Percentiles rank a stretch among this genome's conserved stretches.
These are phyloP conservation scores for Chelon auratus DNA, from an alignment of 2,797 vertebrate genomes.

Conservation along the genomic window DNA sequence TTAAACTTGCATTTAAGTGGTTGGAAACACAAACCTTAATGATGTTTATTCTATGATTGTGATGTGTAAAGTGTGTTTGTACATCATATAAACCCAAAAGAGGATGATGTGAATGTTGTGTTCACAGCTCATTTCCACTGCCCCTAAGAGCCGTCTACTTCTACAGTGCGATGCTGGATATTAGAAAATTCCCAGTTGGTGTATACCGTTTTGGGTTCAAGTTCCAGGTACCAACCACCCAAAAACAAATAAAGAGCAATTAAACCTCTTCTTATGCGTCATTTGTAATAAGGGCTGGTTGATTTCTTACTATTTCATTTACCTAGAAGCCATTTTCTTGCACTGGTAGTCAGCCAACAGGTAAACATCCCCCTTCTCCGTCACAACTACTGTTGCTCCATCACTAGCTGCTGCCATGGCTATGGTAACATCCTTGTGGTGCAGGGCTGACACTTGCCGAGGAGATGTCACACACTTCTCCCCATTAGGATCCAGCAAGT, in stretches of 20 bases:
- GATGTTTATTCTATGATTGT: too few relatives aligned
- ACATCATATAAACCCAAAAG: too few relatives aligned
- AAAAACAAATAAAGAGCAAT: background rate
- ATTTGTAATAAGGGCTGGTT: background rate
- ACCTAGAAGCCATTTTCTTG: conserved; percentile 98
- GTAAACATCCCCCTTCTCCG: conserved; percentile 94
- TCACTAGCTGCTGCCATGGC: conserved; percentile 93
- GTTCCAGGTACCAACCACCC: too few relatives aligned
- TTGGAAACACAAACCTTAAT: background rate
- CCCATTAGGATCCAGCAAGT: conserved; percentile 94
- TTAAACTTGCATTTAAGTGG: too few relatives aligned
- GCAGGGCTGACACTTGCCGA: conserved; percentile 95
- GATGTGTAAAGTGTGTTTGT: too few relatives aligned
- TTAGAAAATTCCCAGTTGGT: background rate
- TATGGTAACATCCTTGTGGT: conserved; percentile 91
- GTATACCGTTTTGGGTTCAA: background rate
- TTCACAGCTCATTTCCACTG: background rate
- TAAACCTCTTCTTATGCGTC: background rate
- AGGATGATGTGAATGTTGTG: too few relatives aligned
- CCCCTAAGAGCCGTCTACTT: too few relatives aligned
- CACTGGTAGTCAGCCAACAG: conserved; percentile 95
- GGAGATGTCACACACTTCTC: conserved; percentile 91
- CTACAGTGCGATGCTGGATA: background rate
- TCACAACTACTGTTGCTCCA: conserved; percentile 94
- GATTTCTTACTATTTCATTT: conserved; percentile 10